Base-by-base conservation (phyloP, 2,888 invertebrate species). In the Boloria euphrosyne region DNA sequence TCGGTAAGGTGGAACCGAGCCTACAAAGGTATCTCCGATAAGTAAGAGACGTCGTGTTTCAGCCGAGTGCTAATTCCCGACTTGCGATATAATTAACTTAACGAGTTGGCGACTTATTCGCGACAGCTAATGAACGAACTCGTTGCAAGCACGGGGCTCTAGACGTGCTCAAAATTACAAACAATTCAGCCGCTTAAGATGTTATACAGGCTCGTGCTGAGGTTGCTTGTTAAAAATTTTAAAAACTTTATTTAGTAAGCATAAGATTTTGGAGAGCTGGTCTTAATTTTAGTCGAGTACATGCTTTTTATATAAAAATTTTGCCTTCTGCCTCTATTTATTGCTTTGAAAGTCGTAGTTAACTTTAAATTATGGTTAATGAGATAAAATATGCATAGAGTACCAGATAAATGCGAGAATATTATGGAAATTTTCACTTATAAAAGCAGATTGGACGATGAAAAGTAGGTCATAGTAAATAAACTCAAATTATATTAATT, bases 71-170 rank as follows among this genome's bases (percentile, higher is more conserved):
- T 70, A 70, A 74, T 70, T 71, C 54, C 68, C 61, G 22, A 27
- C 64, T 63, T 62, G 57, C 65, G 62, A 71, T 71, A 71, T 73
- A 75, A 74, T 75, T 70, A 69, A 72, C 68, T 72, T 65, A 64
- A 74, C 70, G 71, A 85, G 79, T 84, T 82, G 68, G 76, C 77
- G 80, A 83, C 84, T 84, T 84, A 82, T 81, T 81, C 79, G 76
- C 78, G 75, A 71, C 77, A 76, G 76, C 83, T 85, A 86, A 86
- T 84, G 85, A 86, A 84, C 81, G 78, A 83, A 84, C 80, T 84
- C 80, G 70, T 71, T 79, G 80, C 82, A 81, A 84, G 78, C 80
- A 78, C 78, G 78, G 77, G 67, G 74, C 74, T 66, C 76, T 64
- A 67, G 70, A 80, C 83, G 80, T 80, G 82, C 81, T 75, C 76